phyloP scores from a whole-genome alignment of 1,140 invertebrate genomes.

The Adelges cooleyi region DNA sequence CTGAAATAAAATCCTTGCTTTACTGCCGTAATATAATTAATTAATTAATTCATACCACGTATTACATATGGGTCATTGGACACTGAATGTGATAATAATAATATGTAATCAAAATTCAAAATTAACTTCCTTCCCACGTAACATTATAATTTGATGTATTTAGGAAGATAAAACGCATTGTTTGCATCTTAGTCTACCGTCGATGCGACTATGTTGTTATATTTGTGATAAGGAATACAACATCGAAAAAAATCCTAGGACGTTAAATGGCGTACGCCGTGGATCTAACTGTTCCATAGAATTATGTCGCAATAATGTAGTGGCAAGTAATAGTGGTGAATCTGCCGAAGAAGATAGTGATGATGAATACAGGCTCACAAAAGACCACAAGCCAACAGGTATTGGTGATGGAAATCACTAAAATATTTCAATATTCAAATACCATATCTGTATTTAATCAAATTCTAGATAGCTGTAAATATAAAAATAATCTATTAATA shows the following conservation, averaged over 20 bases:
- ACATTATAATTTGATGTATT: conserved; percentile 34
- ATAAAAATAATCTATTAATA: no score
- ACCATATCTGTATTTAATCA: no score
- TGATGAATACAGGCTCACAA: conserved; percentile 29
- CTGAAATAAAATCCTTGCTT: no score
- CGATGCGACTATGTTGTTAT: conserved; percentile 74
- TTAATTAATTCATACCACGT: no score
- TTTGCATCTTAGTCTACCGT: conserved; percentile 71
- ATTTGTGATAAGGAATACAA: conserved; percentile 64
- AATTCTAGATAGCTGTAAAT: no score
- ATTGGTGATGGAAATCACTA: no score
- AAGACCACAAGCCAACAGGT: conserved; percentile 41
- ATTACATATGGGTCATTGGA: no score
- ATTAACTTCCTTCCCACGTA: no score
- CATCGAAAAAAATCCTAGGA: conserved; percentile 30
- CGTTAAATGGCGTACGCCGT: conserved; percentile 12
- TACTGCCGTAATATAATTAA: no score
- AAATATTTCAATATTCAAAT: no score
- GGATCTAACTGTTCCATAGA: conserved; percentile 11
- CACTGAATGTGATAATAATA: no score
- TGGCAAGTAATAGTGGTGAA: conserved; percentile 17
- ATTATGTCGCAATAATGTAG: neutral
- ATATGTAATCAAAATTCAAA: no score
- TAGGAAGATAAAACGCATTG: conserved; percentile 57
- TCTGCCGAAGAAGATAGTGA: conserved; percentile 27